Percentiles rank a stretch among this genome's conserved stretches.
These are phyloP conservation scores for Morone chrysops DNA, from an alignment of 2,113 vertebrate species.

Conservation along the genomic window DNA sequence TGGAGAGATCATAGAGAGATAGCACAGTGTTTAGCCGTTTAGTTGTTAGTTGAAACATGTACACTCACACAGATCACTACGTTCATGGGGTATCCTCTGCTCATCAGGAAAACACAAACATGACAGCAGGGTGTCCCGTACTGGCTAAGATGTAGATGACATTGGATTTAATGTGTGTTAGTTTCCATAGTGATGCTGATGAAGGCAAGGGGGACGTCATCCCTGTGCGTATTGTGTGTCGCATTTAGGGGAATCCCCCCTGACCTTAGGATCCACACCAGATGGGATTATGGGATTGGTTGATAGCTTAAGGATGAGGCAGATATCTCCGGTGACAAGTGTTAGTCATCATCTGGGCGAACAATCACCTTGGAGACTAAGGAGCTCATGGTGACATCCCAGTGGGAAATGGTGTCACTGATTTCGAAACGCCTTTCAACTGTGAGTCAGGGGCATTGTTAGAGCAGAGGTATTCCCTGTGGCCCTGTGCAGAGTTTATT, in stretches of 20 bases:
- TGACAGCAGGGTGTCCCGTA: not conserved
- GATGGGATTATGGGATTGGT: constrained; percentile 73
- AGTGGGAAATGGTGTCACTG: constrained; percentile 53
- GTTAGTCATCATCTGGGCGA: constrained; percentile 59
- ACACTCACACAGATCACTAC: not conserved
- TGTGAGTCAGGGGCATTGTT: constrained; percentile 36
- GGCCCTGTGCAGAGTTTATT: not conserved
- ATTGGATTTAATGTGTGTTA: constrained; percentile 14
- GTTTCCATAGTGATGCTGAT: constrained; percentile 22
- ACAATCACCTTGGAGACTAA: constrained; percentile 69
- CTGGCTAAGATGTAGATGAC: not conserved
- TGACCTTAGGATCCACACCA: constrained; percentile 60
- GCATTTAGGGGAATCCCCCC: constrained; percentile 58
- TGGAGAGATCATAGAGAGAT: constrained; percentile 31
- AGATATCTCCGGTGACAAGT: constrained; percentile 54
- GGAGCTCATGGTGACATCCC: constrained; percentile 55
- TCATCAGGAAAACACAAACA: not conserved
- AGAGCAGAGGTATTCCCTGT: constrained; percentile 48
- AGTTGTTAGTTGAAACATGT: constrained; percentile 23
- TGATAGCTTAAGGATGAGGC: constrained; percentile 48
- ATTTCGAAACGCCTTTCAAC: constrained; percentile 35
- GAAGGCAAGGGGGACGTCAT: constrained; percentile 27
- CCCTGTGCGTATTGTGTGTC: constrained; percentile 17
- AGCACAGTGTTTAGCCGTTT: constrained; percentile 22
- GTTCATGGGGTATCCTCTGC: not conserved